Conservation (phyloP, 2,797 vertebrate species). For the Brotula barbata region DNA sequence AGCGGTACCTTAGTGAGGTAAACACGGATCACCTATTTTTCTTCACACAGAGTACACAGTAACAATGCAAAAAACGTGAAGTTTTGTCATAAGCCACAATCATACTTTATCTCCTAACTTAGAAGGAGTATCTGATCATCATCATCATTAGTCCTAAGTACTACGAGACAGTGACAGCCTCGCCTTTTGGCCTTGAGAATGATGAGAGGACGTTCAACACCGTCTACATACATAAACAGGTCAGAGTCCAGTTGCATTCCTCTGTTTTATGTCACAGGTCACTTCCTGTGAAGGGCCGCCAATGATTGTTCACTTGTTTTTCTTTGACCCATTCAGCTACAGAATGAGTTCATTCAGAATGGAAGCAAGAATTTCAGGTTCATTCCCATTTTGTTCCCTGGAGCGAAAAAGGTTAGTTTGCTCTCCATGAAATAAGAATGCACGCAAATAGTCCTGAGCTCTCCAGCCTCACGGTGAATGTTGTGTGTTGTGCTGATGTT, state of each 20-base stretch:
- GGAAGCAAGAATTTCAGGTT: constrained; percentile 86
- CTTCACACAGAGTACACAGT: too few species aligned
- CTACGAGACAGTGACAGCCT: constrained; percentile 76
- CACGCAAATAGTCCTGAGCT: too few species aligned
- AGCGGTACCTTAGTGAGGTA: constrained; percentile 83
- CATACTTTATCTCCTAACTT: neutral
- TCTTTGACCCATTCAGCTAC: constrained; percentile 67
- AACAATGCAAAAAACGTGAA: too few species aligned
- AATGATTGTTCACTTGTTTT: neutral
- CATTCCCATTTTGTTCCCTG: constrained; percentile 83
- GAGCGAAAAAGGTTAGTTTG: constrained; percentile 76
- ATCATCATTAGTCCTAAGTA: constrained; percentile 86
- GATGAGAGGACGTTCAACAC: constrained; percentile 83
- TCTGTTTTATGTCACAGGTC: too few species aligned
- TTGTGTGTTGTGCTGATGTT: too few species aligned
- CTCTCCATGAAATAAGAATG: neutral
- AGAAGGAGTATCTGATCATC: constrained; percentile 86
- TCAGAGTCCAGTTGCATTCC: constrained; percentile 24
- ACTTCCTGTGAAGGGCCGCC: neutral
- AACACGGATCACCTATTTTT: neutral
- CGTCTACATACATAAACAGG: constrained; percentile 86
- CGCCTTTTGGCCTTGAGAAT: constrained; percentile 67
- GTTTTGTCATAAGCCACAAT: too few species aligned
- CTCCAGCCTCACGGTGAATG: too few species aligned
- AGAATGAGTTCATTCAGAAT: constrained; percentile 86